Percentiles rank a stretch among this genome's conserved stretches.
These are phyloP conservation scores for Strix aluco DNA, from an alignment of 2,113 vertebrate genomes.

Conservation along the genomic window DNA sequence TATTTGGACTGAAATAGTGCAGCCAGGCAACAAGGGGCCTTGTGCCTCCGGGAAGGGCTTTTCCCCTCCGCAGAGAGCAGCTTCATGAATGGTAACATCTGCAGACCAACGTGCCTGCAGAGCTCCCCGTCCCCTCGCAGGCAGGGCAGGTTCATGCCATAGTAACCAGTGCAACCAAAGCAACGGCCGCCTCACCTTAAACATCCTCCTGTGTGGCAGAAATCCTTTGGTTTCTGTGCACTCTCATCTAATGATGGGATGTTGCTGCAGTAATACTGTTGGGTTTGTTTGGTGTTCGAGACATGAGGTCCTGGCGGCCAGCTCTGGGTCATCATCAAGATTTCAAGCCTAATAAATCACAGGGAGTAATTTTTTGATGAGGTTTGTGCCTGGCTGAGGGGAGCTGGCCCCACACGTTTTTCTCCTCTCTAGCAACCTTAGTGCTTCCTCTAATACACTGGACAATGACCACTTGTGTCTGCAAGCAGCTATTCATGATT, in stretches of 20 bases:
- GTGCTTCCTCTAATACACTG: not conserved
- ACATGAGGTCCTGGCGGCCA: not conserved
- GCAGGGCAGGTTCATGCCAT: not conserved
- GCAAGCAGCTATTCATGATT: not conserved
- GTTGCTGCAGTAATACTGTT: not conserved
- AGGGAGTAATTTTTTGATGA: not conserved
- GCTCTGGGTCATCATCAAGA: not conserved
- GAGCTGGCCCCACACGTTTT: not conserved
- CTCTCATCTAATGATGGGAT: not conserved
- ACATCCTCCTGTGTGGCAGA: not conserved
- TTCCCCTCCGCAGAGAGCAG: not conserved
- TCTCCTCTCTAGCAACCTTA: not conserved
- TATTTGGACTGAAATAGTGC: constrained; percentile 16
- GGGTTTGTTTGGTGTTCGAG: not conserved
- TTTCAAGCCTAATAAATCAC: not conserved
- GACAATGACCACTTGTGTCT: not conserved
- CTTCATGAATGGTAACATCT: not conserved
- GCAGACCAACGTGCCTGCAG: not conserved
- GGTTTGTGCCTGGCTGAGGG: not conserved
- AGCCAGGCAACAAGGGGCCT: constrained; percentile 45
- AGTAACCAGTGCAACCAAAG: not conserved
- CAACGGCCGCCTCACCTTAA: not conserved
- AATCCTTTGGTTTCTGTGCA: accelerated
- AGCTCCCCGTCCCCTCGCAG: not conserved
- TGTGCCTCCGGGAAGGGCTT: not conserved